Base-by-base conservation (phyloP, 2,797 vertebrate species). In the Epinephelus malabaricus region DNA sequence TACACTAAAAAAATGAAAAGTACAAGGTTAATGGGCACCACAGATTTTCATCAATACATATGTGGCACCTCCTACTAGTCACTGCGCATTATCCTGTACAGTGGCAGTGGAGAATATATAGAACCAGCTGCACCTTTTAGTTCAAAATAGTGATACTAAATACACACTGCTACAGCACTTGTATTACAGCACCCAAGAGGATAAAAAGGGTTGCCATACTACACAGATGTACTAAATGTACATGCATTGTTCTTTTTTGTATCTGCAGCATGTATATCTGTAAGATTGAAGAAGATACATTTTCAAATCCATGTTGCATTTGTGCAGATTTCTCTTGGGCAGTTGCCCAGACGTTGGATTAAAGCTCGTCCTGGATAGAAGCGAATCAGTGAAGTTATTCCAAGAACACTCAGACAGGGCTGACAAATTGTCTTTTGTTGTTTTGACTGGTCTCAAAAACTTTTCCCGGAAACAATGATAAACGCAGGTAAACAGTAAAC, bases 321-420 rank as follows among this genome's bases (percentile, higher is more conserved):
- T 73, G 53, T 38, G 34, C 51, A 77, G 60, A 64, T 66, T 77
- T 72, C 2, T 53, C 6, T 69, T 71, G 82, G 78, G n/a, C 62
- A 61, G 51, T 40, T 83, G 54, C 75, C 75, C 59, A 74, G 72
- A 79, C 27, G 2, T 54, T 45, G 65, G 62, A 80, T 85, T 62
- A 69, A 72, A 78, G 51, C 46, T 53, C 2, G 5, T 68, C 18
- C 49, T 40, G 53, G 47, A 56, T 47, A 27, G 55, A 78, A 59
- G 27, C 15, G 76, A 63, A 75, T 68, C 34, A 73, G 67, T 63
- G 21, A 58, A 76, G 71, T 81, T 67, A 50, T 78, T 81, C 79
- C 72, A 65, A 81, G 58, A 63, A 65, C 43, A 62, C 45, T 70
- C 38, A 69, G 40, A 50, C 23, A 43, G 64, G n/a, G 15, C 23